phyloP scores from a whole-genome alignment of 1,140 invertebrate species.

The Neodiprion fabricii region DNA sequence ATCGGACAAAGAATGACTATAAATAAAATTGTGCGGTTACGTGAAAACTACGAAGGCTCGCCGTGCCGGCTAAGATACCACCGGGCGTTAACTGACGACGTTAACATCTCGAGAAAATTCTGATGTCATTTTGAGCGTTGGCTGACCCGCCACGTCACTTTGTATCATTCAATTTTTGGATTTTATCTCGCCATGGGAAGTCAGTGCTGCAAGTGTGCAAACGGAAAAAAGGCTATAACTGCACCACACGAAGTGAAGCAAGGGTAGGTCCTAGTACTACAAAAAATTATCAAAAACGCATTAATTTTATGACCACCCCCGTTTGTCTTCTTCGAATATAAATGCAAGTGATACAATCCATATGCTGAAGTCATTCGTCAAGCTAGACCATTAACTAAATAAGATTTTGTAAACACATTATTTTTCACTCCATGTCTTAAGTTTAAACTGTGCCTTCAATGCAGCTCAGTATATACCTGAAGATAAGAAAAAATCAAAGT shows the following conservation, averaged over 20 bases:
- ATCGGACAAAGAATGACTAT: conserved; percentile 9
- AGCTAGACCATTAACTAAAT: background rate
- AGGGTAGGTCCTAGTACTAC: background rate
- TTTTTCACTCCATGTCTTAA: too few species aligned
- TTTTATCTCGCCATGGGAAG: conserved; percentile 53
- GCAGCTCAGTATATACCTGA: too few species aligned
- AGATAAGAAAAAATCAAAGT: too few species aligned
- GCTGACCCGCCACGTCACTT: background rate
- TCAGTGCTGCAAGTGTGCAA: conserved; percentile 63
- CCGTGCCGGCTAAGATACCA: background rate
- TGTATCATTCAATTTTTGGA: background rate
- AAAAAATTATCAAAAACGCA: background rate
- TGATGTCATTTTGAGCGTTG: background rate
- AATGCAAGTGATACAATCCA: background rate
- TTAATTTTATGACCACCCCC: too few species aligned
- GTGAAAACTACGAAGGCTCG: conserved; percentile 11
- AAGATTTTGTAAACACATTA: too few species aligned
- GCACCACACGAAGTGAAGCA: conserved; percentile 18
- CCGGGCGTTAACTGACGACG: background rate
- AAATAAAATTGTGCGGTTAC: conserved; percentile 18
- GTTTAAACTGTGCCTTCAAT: too few species aligned
- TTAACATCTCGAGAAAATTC: background rate
- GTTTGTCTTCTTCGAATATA: background rate
- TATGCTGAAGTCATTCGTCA: background rate
- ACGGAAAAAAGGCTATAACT: conserved; percentile 50